These are phyloP conservation scores for Diabrotica undecimpunctata DNA, from an alignment of 1,140 invertebrate species.

Conservation along the genomic window DNA sequence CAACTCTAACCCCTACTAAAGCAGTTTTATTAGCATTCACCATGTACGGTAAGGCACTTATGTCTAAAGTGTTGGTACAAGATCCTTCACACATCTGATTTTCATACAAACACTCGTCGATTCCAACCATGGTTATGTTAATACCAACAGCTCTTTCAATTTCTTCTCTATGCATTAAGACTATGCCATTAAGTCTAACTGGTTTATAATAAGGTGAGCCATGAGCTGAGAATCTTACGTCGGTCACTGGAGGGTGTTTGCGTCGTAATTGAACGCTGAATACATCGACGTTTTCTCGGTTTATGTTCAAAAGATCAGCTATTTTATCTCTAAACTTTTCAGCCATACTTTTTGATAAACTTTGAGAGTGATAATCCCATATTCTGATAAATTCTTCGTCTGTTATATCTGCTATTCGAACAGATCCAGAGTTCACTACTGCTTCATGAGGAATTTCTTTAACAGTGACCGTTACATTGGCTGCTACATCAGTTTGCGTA, in stretches of 20 bases:
- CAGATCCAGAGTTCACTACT: conserved; percentile 90
- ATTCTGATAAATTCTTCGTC: conserved; percentile 95
- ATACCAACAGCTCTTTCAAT: conserved; percentile 91
- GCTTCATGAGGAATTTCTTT: conserved; percentile 93
- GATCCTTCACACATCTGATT: conserved; percentile 94
- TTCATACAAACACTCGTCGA: conserved; percentile 94
- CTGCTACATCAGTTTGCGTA: conserved; percentile 85
- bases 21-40: conserved; percentile 96
- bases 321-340: conserved; percentile 86
- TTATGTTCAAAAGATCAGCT: conserved; percentile 77
- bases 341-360: conserved; percentile 78
- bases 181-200: conserved; percentile 87
- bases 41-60: conserved; percentile 86
- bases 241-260: conserved; percentile 83
- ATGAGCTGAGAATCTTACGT: conserved; percentile 91
- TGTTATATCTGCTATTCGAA: conserved; percentile 88
- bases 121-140: conserved; percentile 95
- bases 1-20: conserved; percentile 86
- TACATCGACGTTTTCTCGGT: conserved; percentile 88
- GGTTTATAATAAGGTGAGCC: conserved; percentile 95
- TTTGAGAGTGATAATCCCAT: conserved; percentile 83
- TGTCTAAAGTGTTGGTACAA: conserved; percentile 88
- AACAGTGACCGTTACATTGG: conserved; percentile 89
- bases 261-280: conserved; percentile 88
- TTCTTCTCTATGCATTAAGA: conserved; percentile 89